Evolutionary conservation across 2,113 vertebrate genomes (phyloP), one percentile per base, ranked within the genome.

Genomic region (Eidolon helvum): DNA sequence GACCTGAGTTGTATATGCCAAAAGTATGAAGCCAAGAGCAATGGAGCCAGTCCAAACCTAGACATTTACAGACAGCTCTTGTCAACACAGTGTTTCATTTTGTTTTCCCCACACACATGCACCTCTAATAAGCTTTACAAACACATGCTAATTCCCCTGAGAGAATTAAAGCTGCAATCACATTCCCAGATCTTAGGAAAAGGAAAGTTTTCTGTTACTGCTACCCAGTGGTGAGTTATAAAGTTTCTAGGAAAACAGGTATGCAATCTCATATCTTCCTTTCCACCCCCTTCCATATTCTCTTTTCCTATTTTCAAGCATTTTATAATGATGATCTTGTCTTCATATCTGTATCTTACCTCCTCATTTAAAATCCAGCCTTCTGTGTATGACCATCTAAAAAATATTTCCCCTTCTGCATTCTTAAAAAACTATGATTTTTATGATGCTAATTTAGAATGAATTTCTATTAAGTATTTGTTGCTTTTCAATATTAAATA

Each of bases 61-160:
- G 87, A 97, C 91, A 57, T 94, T 96, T 96, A 97, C 63, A 96
- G 97, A 97, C 95, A 97, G 88, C 85, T 88, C 96, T 97, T 97
- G 97, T 97, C 94, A 97, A 92, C 92, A 95, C 88, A 63, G 35
- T 61, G 69, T 94, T 97, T 97, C 92, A 66, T 95, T 97, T 92
- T 92, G 89, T 96, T 83, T 94, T 65, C 78, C 59, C 38, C 85
- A 24, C 33, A 89, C 77, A 96, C 80, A 92, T 40, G 66, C 82
- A 97, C 91, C 92, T 93, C 82, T 97, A 97, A 97, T 91, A 97
- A 96, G 92, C 82, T 92, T 89, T 88, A 94, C 85, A 96, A 97
- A 94, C 85, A 95, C 87, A 95, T 93, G 88, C 85, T 93, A 96
- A 94, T 94, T 97, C 96, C 91, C 88, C 38, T 33, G 92, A 94